Conservation (phyloP, 2,888 invertebrate genomes). For the Eurois occulta region DNA sequence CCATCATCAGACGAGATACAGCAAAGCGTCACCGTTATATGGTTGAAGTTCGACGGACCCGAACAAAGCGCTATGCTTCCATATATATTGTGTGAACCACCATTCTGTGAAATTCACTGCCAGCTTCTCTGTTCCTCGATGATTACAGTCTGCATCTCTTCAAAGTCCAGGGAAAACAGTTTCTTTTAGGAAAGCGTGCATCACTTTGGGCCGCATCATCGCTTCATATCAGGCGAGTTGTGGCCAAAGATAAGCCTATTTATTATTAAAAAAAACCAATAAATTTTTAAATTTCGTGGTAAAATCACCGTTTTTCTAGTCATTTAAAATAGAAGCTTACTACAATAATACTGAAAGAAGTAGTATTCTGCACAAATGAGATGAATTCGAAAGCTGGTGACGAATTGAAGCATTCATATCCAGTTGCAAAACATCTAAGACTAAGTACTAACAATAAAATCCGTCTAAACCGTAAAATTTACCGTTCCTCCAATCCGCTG, state of each 20-base stretch:
- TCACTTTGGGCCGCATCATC: too few species aligned
- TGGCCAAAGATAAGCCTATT: too few species aligned
- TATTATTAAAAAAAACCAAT: too few species aligned
- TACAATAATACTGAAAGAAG: not conserved
- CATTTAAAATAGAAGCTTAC: not conserved
- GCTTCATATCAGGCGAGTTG: too few species aligned
- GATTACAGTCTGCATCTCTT: too few species aligned
- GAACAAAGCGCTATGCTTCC: not conserved
- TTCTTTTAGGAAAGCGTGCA: too few species aligned
- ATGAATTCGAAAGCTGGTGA: not conserved
- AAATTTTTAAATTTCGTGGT: not conserved
- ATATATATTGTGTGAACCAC: not conserved
- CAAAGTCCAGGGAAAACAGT: too few species aligned
- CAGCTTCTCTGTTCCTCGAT: too few species aligned
- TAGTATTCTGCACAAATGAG: rapidly evolving
- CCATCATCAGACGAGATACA: not conserved
- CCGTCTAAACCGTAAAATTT: slow-evolving; percentile 69
- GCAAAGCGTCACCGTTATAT: not conserved
- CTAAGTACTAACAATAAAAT: slow-evolving; percentile 70
- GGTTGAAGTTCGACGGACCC: not conserved
- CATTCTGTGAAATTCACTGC: not conserved
- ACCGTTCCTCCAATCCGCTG: slow-evolving; percentile 64
- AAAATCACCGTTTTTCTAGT: too few species aligned
- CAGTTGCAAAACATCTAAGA: slow-evolving; percentile 45
- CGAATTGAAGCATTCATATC: slow-evolving; percentile 37